Base-by-base conservation (phyloP, 2,797 vertebrate species). In the Diglossa cyanea region DNA sequence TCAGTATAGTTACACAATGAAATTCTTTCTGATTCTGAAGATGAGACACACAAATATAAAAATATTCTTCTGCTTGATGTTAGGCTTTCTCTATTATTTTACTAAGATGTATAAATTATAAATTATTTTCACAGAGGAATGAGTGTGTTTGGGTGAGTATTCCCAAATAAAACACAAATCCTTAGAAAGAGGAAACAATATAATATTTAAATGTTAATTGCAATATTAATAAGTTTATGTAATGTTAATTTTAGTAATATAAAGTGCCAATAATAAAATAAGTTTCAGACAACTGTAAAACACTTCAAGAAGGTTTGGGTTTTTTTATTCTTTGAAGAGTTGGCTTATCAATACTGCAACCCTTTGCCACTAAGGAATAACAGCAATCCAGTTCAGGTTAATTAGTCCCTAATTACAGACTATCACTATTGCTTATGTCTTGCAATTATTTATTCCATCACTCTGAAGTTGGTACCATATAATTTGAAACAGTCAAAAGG, bases 391-490 rank as follows among this genome's bases (percentile, higher is more conserved):
- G 53, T 88, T 90, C 48, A 94, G 66, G 68, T 94, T 96, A 95
- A 95, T 94, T 95, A 90, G 68, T 92, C 55, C 94, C 93, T 97
- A 97, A 97, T 97, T 96, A 96, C 73, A 86, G 92, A 72, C 65
- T 73, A 86, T 88, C 78, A 74, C 35, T 83, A 66, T 58, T 92
- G 50, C 67, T 92, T 93, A 94, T 91, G 76, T 67, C 13, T 81
- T 96, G 47, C 37, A 88, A 84, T 37, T 95, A 60, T 95, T 97
- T 96, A 63, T 76, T 75, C 53, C 18, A 4, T 80, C n/a, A 51
- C 39, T 95, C 77, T 71, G 79, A 96, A 93, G 35, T 33, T 8
- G 3, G 18, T 55, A 84, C 53, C 8, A 4, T 39, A 91, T 78
- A 93, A 95, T 57, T 31, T 86, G 39, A 95, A 94, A 60, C 50